Conservation (phyloP, 37 sponge, comb jelly and placozoan species). For the Aplysina aerophoba region DNA sequence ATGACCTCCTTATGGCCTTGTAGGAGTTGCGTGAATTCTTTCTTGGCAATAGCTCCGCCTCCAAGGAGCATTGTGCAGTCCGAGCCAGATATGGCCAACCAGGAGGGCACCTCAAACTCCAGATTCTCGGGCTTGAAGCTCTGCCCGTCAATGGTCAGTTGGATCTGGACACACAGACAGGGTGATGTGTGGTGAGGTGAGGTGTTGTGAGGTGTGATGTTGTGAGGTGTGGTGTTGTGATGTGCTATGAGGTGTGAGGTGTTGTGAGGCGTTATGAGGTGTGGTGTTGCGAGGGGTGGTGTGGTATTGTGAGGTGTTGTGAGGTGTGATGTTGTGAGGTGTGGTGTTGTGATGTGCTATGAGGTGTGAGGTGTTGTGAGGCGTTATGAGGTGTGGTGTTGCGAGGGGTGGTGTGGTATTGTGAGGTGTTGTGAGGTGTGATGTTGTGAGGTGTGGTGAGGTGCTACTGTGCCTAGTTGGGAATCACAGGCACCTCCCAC, state of each 20-base stretch:
- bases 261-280: background rate
- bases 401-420: no score
- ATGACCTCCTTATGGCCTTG: background rate
- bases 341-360: no score
- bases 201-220: no score
- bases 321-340: background rate
- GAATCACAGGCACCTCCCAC: no score
- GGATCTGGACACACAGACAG: background rate
- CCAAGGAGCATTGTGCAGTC: constrained; percentile 6
- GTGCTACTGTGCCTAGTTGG: no score
- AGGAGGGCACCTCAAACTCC: background rate
- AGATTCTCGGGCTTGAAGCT: background rate
- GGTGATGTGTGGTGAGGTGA: no score
- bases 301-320: background rate
- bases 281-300: background rate
- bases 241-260: no score
- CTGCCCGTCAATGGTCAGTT: constrained; percentile 29
- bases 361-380: no score
- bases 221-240: no score
- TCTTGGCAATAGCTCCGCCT: background rate
- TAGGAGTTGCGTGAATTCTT: background rate
- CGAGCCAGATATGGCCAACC: background rate
- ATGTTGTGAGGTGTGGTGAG: no score
- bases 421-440: no score
- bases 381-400: no score